Conservation (phyloP, 1,140 invertebrate genomes). For the Planococcus citri region DNA sequence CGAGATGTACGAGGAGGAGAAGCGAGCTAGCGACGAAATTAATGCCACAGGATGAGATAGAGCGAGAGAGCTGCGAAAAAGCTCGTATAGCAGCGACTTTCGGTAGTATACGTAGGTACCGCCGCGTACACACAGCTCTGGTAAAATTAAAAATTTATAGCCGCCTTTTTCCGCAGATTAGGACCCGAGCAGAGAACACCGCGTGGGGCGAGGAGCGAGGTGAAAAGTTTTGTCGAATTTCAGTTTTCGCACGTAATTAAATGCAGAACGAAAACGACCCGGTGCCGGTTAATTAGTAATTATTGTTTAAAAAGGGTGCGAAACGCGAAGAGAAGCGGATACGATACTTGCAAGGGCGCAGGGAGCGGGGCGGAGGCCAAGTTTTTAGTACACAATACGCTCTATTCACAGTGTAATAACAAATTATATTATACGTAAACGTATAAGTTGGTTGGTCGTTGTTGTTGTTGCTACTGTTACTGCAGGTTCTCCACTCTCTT, state of each 20-base stretch:
- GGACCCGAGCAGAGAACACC: too few species aligned
- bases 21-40: too few species aligned
- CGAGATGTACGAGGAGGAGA: too few species aligned
- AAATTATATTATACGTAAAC: background rate
- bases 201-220: background rate
- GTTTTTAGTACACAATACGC: background rate
- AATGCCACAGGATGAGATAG: too few species aligned
- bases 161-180: background rate
- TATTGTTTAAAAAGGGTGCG: background rate
- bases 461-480: too few species aligned
- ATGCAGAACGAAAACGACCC: background rate
- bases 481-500: too few species aligned
- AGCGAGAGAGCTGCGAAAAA: too few species aligned
- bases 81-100: too few species aligned
- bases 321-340: background rate
- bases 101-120: too few species aligned
- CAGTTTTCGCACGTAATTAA: slow-evolving; percentile 2
- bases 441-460: background rate
- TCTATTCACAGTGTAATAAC: background rate
- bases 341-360: background rate
- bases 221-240: background rate
- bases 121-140: too few species aligned
- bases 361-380: background rate
- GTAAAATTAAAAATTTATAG: background rate
- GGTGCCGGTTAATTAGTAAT: slow-evolving; percentile 7